A percentile compares a stretch with the other conserved stretches of the same genome.
phyloP scores from a whole-genome alignment of 2,888 invertebrate genomes.

The Mechanitis mazaeus region DNA sequence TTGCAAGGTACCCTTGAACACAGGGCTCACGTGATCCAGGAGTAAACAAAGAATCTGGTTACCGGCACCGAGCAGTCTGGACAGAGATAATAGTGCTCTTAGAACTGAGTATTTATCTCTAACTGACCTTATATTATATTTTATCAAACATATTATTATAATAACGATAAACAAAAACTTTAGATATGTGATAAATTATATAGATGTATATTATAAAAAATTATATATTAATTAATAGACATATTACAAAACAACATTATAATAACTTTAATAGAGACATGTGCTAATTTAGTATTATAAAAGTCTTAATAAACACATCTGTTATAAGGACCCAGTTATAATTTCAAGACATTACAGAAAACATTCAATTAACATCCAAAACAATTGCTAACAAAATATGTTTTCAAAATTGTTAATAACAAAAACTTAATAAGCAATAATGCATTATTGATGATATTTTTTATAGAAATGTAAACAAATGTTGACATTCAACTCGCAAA shows the following conservation, averaged over 20 bases:
- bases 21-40: slow-evolving; percentile 35
- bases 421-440: slow-evolving; percentile 32
- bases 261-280: no score
- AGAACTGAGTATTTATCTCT: no score
- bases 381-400: slow-evolving; percentile 11
- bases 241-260: no score
- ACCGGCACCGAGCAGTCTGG: slow-evolving; percentile 31
- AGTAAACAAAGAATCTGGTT: slow-evolving; percentile 43
- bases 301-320: not conserved
- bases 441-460: slow-evolving; percentile 36
- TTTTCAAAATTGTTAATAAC: slow-evolving; percentile 26
- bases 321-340: not conserved
- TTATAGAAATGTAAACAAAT: slow-evolving; percentile 59
- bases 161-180: no score
- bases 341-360: not conserved
- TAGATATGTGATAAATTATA: no score
- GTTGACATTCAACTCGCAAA: slow-evolving; percentile 67
- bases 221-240: no score
- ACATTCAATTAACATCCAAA: slow-evolving; percentile 8
- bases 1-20: slow-evolving; percentile 37
- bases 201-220: no score
- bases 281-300: no score
- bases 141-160: no score
- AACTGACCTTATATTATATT: no score
- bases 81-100: not conserved